Percentiles rank a stretch among this genome's conserved stretches.
phyloP scores from a whole-genome alignment of 2,888 invertebrate genomes.

The Thelaira solivaga region DNA sequence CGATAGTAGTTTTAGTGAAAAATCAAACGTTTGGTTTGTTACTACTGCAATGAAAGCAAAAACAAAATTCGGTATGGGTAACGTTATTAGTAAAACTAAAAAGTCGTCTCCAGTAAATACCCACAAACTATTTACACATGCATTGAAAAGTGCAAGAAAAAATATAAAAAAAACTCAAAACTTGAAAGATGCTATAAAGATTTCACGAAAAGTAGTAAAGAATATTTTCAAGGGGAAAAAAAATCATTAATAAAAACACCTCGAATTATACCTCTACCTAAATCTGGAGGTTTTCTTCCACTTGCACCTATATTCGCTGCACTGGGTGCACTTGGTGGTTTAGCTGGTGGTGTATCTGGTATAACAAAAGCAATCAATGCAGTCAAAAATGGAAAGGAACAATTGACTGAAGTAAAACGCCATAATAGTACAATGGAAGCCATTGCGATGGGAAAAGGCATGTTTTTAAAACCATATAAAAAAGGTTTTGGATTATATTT shows the following conservation, averaged over 20 bases:
- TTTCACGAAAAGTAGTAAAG: neutral
- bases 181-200: neutral
- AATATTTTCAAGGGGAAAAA: slow-evolving; percentile 3
- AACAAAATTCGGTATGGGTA: slow-evolving; percentile 16
- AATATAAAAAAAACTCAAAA: neutral
- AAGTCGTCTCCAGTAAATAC: neutral
- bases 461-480: slow-evolving; percentile 6
- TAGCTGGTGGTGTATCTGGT: neutral
- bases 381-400: too few relatives aligned
- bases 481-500: neutral
- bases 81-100: slow-evolving; percentile 6
- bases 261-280: neutral
- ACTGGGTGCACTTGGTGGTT: neutral
- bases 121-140: neutral
- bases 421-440: too few relatives aligned
- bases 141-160: neutral
- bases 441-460: neutral
- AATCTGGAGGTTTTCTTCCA: slow-evolving; percentile 1
- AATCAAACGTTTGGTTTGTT: slow-evolving; percentile 16
- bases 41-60: slow-evolving; percentile 22
- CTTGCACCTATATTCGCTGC: neutral
- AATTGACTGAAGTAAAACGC: too few relatives aligned
- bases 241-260: neutral
- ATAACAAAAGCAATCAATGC: neutral
- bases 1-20: slow-evolving; percentile 10